Evolutionary conservation across 2,888 invertebrate species (phyloP).

Genomic region (Patella depressa): DNA sequence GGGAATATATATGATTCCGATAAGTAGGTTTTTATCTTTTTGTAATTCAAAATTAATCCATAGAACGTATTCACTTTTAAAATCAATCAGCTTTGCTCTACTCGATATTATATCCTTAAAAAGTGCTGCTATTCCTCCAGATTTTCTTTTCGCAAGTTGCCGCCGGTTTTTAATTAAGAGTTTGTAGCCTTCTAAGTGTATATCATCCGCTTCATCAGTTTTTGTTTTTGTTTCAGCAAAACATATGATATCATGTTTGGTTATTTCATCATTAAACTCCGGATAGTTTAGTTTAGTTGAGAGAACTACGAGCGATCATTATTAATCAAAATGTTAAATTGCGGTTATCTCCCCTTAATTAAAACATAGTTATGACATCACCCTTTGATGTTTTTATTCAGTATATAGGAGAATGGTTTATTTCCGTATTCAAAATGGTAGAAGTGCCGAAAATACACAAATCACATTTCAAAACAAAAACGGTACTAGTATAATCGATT

Average conservation of each 20-base stretch:
- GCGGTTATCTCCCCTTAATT: too few species aligned
- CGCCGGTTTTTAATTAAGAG: conserved; percentile 13
- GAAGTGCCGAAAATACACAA: too few species aligned
- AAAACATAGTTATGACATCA: too few species aligned
- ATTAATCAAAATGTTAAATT: too few species aligned
- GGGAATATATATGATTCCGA: not conserved
- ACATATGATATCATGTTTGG: conserved; percentile 19
- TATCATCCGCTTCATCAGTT: conserved; percentile 15
- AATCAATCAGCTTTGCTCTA: too few species aligned
- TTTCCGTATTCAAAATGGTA: too few species aligned
- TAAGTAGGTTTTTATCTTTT: not conserved
- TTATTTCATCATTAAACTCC: conserved; percentile 11
- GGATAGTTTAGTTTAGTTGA: not conserved
- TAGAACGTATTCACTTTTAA: too few species aligned
- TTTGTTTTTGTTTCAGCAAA: conserved; percentile 22
- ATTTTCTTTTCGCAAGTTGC: conserved; percentile 14
- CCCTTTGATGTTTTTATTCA: too few species aligned
- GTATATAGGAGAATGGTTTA: too few species aligned
- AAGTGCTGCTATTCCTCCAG: conserved; percentile 16
- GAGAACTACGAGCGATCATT: too few species aligned
- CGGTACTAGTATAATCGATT: too few species aligned
- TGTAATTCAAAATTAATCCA: not conserved
- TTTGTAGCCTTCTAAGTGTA: conserved; percentile 3
- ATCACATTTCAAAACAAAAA: too few species aligned
- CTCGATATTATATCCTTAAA: not conserved